Percentiles rank a stretch among this genome's conserved stretches.
These are phyloP conservation scores for Creontiades dilutus DNA, from an alignment of 2,888 invertebrate genomes.

Conservation along the genomic window DNA sequence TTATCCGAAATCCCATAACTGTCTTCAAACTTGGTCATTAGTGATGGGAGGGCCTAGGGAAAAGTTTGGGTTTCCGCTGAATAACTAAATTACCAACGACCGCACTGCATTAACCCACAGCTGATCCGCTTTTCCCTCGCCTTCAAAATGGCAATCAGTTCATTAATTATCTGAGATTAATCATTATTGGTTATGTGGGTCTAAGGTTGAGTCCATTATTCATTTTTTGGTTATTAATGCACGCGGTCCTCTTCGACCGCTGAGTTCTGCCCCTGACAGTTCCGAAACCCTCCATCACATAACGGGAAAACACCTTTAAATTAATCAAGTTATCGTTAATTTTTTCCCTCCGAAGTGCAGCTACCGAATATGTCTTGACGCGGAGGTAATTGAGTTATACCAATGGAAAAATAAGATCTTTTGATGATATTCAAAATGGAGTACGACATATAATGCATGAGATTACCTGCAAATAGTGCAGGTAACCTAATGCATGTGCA, in stretches of 20 bases:
- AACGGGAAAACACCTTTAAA: constrained; percentile 38
- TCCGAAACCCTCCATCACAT: constrained; percentile 49
- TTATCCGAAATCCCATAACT: constrained; percentile 51
- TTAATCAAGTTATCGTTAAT: constrained; percentile 52
- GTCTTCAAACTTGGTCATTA: constrained; percentile 61
- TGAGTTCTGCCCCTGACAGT: constrained; percentile 49
- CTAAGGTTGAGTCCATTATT: constrained; percentile 63
- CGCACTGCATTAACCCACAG: constrained; percentile 60
- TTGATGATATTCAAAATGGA: no score
- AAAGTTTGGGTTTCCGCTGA: constrained; percentile 54
- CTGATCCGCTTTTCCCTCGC: constrained; percentile 34
- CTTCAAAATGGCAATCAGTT: constrained; percentile 52
- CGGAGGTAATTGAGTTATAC: no score
- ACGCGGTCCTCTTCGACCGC: constrained; percentile 17
- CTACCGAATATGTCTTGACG: no score
- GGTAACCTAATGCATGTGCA: no score
- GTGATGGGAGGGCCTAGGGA: constrained; percentile 32
- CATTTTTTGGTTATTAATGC: constrained; percentile 61
- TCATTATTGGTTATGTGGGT: constrained; percentile 65
- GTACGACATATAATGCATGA: no score
- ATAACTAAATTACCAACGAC: constrained; percentile 65
- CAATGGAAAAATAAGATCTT: no score
- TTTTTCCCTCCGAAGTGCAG: not conserved
- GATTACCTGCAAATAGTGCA: no score
- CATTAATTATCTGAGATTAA: constrained; percentile 67